Conservation (phyloP, 2,113 vertebrate species). For the Megaceryle maxima region DNA sequence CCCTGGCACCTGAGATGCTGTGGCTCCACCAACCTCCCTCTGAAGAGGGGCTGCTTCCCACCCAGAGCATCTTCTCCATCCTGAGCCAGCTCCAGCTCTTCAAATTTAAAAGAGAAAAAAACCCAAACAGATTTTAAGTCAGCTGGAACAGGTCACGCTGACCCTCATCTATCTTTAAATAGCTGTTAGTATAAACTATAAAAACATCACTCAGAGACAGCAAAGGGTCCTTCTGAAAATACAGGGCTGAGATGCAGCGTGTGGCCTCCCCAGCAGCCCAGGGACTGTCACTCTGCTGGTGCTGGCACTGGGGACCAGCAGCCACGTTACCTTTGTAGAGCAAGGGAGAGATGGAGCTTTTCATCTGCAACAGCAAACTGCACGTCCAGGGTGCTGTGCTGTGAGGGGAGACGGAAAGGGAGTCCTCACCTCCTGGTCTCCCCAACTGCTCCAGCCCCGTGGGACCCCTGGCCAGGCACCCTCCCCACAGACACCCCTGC, state of each 20-base stretch:
- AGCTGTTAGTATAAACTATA: neutral
- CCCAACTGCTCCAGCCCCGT: fast-evolving
- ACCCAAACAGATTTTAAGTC: neutral
- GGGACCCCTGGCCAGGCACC: neutral
- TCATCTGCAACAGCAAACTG: conserved; percentile 9
- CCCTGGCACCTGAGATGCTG: neutral
- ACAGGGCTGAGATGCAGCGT: neutral
- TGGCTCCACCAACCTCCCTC: neutral
- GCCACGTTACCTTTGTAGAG: neutral
- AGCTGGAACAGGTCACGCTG: neutral
- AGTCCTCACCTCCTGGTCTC: no score
- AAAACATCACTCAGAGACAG: neutral
- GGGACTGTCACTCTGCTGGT: neutral
- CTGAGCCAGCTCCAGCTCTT: neutral
- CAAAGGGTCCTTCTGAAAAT: neutral
- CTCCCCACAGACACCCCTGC: neutral
- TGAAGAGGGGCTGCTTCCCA: neutral
- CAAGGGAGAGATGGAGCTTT: neutral
- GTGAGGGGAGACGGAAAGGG: neutral
- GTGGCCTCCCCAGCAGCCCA: neutral
- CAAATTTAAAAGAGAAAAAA: neutral
- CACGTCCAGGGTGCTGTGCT: neutral
- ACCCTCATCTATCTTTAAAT: neutral
- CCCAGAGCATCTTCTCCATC: neutral
- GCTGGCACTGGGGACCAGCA: neutral